Base-by-base conservation (phyloP, 2,113 vertebrate genomes). In the Rattus rattus region DNA sequence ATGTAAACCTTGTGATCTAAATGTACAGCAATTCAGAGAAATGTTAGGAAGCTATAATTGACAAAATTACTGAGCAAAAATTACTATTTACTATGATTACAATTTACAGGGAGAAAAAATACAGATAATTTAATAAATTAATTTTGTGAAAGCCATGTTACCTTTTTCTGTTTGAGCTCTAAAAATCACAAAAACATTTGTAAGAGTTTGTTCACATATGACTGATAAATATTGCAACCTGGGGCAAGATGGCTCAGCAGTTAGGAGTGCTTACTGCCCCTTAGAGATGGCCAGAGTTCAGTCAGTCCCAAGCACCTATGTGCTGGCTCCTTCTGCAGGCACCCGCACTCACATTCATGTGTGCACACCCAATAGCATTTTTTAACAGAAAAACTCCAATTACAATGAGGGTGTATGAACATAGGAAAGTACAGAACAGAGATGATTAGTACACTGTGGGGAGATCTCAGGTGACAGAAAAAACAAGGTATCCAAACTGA, bases 1-100 rank as follows among this genome's bases (percentile, higher is more conserved):
- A 99, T 99, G 98, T 99, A 99, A 94, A 99, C 99, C 97, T 99
- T 99, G 98, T 99, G 99, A 98, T 99, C 99, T 99, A 97, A 20
- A 65, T 0, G 28, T 73, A 97, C 3, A 95, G 0, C 1, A 26
- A 33, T 84, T 95, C 30, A 84, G 16, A 97, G 0, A 65, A 73
- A 90, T 59, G 49, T 43, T 2, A 12, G 16, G 20, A 6, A 96
- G 90, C 84, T 72, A 47, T 3, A 22, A 94, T 56, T 39, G 90
- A 52, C 39, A 72, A 90, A 22, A 47, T 13, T 33, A 77, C 7
- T 13, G 7, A 72, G 65, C 75, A 91, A 49, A 83, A 73, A 61
- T 88, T 80, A 88, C 67, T 81, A 52, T 79, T 91, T 16, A 75
- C 16, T 67, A 88, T 12, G 75, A 81, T 61, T 56, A 69, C 14